phyloP scores from a whole-genome alignment of 2,113 vertebrate species.

The Brevimyrus niger region DNA sequence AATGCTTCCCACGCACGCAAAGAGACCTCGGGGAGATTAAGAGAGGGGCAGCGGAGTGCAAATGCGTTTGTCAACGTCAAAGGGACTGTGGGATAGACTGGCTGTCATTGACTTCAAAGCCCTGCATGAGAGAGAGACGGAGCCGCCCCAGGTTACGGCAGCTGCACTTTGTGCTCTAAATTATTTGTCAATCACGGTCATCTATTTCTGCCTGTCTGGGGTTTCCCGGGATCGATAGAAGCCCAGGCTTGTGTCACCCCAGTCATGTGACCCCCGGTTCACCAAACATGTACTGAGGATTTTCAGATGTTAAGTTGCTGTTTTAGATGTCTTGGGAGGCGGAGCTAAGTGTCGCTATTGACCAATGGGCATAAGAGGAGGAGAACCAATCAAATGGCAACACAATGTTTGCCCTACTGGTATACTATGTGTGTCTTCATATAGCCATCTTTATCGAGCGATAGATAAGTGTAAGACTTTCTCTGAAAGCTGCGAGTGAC shows the following conservation, averaged over 20 bases:
- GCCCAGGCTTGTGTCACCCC: not conserved
- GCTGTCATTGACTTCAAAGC: constrained; percentile 15
- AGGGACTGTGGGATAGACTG: constrained; percentile 27
- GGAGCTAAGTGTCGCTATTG: not conserved
- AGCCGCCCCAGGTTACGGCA: not conserved
- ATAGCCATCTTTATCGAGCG: not conserved
- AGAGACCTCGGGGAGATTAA: not conserved
- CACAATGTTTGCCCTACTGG: not conserved
- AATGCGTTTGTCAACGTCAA: constrained; percentile 36
- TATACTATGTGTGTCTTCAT: not conserved
- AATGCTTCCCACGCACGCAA: not conserved
- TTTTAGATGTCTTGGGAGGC: not conserved
- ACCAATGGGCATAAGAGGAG: not conserved
- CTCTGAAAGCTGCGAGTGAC: not conserved
- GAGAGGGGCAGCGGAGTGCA: constrained; percentile 10
- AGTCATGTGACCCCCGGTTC: not conserved
- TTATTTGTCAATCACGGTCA: not conserved
- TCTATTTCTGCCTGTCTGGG: not conserved
- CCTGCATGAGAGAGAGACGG: not conserved
- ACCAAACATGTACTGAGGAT: not conserved
- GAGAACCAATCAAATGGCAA: not conserved
- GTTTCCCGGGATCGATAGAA: not conserved
- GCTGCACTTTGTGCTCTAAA: not conserved
- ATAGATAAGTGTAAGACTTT: not conserved
- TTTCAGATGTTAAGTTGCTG: not conserved